These are phyloP conservation scores for Glyptemys insculpta DNA, from an alignment of 2,797 vertebrate species.

Conservation along the genomic window DNA sequence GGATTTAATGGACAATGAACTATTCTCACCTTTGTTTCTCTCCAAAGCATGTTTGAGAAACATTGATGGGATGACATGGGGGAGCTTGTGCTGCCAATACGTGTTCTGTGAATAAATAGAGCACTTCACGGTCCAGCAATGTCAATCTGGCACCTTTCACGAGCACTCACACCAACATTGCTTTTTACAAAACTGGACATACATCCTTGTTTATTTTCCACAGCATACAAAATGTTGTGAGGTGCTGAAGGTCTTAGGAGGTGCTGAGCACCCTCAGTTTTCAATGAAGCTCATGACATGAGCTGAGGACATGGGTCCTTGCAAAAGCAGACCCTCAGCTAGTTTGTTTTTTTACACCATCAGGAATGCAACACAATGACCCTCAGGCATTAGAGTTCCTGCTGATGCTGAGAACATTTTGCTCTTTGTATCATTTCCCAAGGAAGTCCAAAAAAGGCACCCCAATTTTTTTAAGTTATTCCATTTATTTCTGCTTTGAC, in stretches of 20 bases:
- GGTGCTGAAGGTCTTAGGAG: not conserved
- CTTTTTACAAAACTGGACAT: constrained; percentile 37
- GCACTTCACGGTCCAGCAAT: constrained; percentile 32
- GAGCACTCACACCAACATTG: not conserved
- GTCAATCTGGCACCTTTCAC: not conserved
- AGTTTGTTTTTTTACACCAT: constrained; percentile 22
- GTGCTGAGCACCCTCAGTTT: constrained; percentile 1
- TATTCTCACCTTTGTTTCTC: not conserved
- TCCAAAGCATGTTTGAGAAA: constrained; percentile 12
- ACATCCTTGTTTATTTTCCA: not conserved
- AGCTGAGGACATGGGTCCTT: not conserved
- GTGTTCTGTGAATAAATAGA: not conserved
- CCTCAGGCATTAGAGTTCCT: constrained; percentile 45
- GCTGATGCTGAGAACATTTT: constrained; percentile 57
- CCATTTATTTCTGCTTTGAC: constrained; percentile 54
- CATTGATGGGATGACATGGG: not conserved
- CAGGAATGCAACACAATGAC: constrained; percentile 42
- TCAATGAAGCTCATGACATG: constrained; percentile 30
- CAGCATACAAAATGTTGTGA: not conserved
- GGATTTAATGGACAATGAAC: not conserved
- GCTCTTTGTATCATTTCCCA: constrained; percentile 49
- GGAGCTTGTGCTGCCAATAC: not conserved
- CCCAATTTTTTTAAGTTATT: constrained; percentile 31
- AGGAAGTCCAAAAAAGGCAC: constrained; percentile 43
- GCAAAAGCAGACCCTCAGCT: not conserved